These are phyloP conservation scores for Lichenostomus cassidix DNA, from an alignment of 2,113 vertebrate genomes.

Conservation along the genomic window DNA sequence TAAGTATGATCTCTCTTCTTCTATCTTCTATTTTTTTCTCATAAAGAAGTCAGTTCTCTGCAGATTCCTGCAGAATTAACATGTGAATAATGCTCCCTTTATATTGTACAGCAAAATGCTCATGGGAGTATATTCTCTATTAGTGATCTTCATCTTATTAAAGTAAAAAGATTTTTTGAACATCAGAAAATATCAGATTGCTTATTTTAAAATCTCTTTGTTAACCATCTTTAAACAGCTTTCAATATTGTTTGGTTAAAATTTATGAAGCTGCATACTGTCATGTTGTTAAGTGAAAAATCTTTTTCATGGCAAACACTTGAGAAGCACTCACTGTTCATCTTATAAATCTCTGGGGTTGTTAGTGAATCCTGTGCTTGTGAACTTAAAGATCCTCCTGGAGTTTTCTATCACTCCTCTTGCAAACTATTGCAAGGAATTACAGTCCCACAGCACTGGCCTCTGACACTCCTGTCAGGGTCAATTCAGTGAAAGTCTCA, in stretches of 20 bases:
- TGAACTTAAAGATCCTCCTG: background rate
- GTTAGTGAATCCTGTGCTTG: background rate
- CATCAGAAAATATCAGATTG: background rate
- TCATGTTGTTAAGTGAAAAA: background rate
- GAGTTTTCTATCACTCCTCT: background rate
- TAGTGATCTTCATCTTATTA: background rate
- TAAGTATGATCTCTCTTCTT: background rate
- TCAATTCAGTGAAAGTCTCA: background rate
- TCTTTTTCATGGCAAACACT: background rate
- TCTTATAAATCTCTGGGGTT: background rate
- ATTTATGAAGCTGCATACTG: background rate
- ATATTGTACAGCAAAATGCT: background rate
- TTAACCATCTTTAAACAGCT: background rate
- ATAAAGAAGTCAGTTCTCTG: background rate
- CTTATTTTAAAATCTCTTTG: background rate
- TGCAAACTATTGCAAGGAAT: background rate
- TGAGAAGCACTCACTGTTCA: background rate
- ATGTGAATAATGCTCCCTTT: background rate
- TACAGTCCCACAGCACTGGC: background rate
- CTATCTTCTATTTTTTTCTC: background rate
- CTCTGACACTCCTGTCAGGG: background rate
- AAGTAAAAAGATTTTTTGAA: background rate
- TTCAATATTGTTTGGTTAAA: background rate
- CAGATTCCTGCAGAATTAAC: background rate
- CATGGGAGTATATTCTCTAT: background rate